Evolutionary conservation across 1,140 invertebrate genomes (phyloP).

Genomic region (Bombus confusus): DNA sequence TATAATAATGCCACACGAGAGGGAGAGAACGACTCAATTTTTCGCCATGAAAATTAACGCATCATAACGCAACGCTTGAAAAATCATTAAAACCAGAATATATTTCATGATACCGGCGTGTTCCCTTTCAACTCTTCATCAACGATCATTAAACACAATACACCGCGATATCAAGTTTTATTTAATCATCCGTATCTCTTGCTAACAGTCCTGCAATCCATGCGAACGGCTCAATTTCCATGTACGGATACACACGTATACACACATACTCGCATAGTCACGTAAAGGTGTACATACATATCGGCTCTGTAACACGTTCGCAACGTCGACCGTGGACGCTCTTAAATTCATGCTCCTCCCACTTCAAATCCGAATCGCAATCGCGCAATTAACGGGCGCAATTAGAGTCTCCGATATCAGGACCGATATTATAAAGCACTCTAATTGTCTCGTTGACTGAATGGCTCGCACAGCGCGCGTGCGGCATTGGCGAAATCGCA

Average conservation of each 20-base stretch:
- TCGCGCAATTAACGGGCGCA: slow-evolving; percentile 39
- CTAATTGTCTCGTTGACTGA: slow-evolving; percentile 64
- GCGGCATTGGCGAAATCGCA: slow-evolving; percentile 49
- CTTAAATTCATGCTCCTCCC: slow-evolving; percentile 9
- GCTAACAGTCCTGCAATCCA: neutral
- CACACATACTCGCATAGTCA: neutral
- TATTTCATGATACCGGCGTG: neutral
- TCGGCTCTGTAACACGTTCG: neutral
- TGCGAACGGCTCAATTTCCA: neutral
- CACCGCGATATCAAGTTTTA: neutral
- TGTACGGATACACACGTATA: neutral
- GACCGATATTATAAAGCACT: slow-evolving; percentile 61
- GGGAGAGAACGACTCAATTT: neutral
- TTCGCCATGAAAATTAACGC: neutral
- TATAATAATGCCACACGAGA: neutral
- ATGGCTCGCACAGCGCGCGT: slow-evolving; percentile 39
- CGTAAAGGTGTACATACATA: neutral
- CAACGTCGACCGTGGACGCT: neutral
- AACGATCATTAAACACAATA: neutral
- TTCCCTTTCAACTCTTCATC: slow-evolving; percentile 6
- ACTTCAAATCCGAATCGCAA: slow-evolving; percentile 18
- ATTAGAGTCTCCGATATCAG: slow-evolving; percentile 47
- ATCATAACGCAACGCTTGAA: neutral
- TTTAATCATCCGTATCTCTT: neutral
- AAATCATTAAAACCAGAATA: neutral